phyloP scores from a whole-genome alignment of 30 jellyfish, hydroid and myxozoan species.

The Nemopilema nomurai region DNA sequence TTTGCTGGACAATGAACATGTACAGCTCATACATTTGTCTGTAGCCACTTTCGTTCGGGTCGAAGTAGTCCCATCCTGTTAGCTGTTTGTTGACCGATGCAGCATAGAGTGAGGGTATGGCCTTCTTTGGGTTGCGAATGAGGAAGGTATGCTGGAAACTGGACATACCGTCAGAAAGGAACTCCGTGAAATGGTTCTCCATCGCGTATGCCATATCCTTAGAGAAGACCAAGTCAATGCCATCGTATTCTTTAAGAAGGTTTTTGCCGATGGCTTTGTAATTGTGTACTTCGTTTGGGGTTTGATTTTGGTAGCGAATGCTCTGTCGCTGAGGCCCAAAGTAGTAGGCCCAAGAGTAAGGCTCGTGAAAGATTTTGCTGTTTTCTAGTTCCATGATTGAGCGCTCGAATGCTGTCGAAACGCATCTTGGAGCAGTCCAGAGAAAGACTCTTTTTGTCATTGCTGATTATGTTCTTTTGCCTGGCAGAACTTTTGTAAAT shows the following conservation, averaged over 20 bases:
- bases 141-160: conserved; percentile 81
- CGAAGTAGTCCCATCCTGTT: conserved; percentile 91
- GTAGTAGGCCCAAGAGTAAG: conserved; percentile 77
- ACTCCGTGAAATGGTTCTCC: conserved; percentile 61
- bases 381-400: conserved; percentile 84
- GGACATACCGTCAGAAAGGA: conserved; percentile 54
- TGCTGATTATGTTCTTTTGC: neutral
- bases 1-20: conserved; percentile 37
- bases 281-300: conserved; percentile 31
- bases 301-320: conserved; percentile 59
- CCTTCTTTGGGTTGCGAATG: conserved; percentile 85
- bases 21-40: conserved; percentile 60
- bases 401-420: conserved; percentile 95
- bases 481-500: neutral
- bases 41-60: conserved; percentile 83
- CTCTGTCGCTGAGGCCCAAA: conserved; percentile 96
- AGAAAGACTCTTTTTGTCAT: conserved; percentile 82
- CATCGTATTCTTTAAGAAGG: conserved; percentile 70
- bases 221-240: conserved; percentile 76
- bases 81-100: conserved; percentile 79
- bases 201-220: conserved; percentile 86
- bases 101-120: conserved; percentile 75
- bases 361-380: conserved; percentile 90
- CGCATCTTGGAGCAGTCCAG: conserved; percentile 97
- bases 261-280: conserved; percentile 43